These are phyloP conservation scores for Lepisosteus osseus DNA, from an alignment of 2,113 vertebrate genomes.

Conservation along the genomic window DNA sequence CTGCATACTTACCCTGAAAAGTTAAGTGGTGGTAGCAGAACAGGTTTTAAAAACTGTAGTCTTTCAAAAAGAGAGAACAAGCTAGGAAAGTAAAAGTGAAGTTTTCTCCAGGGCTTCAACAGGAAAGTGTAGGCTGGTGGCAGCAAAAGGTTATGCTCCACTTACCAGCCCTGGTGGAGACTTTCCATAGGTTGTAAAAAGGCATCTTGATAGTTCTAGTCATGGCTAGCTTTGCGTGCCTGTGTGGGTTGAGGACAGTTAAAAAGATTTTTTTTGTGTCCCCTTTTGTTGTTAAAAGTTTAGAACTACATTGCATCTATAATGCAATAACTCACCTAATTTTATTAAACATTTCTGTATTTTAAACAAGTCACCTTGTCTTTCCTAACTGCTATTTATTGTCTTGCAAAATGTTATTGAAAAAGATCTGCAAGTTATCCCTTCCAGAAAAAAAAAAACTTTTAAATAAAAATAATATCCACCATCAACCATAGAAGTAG, in stretches of 20 bases:
- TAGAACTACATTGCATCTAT: not conserved
- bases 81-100: not conserved
- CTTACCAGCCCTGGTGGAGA: conserved; percentile 5
- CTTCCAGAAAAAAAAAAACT: too few species aligned
- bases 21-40: not conserved
- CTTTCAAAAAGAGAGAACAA: not conserved
- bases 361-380: too few species aligned
- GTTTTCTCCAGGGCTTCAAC: conserved; percentile 2
- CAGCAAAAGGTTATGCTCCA: not conserved
- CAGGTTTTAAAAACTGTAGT: not conserved
- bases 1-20: too few species aligned
- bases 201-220: conserved; percentile 3
- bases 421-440: too few species aligned
- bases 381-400: too few species aligned
- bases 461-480: too few species aligned
- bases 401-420: too few species aligned
- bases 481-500: too few species aligned
- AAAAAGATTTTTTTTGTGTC: not conserved
- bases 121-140: conserved; percentile 17
- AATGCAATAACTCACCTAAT: not conserved
- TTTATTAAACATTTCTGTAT: too few species aligned
- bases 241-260: conserved; percentile 2
- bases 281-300: not conserved
- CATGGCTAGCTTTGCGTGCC: not conserved
- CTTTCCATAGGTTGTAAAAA: conserved; percentile 14